Evolutionary conservation across 2,888 invertebrate species (phyloP).

Genomic region (Sympetrum striolatum): DNA sequence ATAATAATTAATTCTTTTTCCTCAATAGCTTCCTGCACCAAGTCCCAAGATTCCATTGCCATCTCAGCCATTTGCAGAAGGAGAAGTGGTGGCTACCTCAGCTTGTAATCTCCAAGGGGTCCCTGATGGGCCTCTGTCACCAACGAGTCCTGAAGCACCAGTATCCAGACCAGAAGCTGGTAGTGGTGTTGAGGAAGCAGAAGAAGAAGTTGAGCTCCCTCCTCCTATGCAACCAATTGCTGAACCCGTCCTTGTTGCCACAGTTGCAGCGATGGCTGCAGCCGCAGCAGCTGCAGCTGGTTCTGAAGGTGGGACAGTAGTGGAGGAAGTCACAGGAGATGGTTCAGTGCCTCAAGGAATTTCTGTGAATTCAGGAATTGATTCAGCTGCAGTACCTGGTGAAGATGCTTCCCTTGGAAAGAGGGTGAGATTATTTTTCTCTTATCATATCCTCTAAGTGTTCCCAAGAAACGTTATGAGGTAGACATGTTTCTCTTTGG

Average conservation of each 20-base stretch:
- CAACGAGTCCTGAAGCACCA: slow-evolving; percentile 10
- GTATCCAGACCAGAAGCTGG: slow-evolving; percentile 50
- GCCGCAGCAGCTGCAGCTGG: slow-evolving; percentile 28
- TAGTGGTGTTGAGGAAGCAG: slow-evolving; percentile 79
- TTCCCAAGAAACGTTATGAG: not conserved
- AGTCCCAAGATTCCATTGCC: slow-evolving; percentile 54
- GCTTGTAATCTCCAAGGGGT: slow-evolving; percentile 50
- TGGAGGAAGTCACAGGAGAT: slow-evolving; percentile 20
- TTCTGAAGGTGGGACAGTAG: not conserved
- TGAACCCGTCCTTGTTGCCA: slow-evolving; percentile 65
- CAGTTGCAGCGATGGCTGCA: slow-evolving; percentile 53
- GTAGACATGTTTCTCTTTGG: too few relatives aligned
- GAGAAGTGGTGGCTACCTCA: slow-evolving; percentile 52
- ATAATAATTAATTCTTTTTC: not conserved
- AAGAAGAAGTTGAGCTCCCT: slow-evolving; percentile 82
- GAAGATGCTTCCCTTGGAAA: slow-evolving; percentile 63
- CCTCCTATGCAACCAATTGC: slow-evolving; percentile 97
- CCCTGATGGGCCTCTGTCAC: slow-evolving; percentile 1
- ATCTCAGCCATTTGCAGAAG: slow-evolving; percentile 53
- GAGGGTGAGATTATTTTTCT: slow-evolving; percentile 62
- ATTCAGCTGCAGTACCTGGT: slow-evolving; percentile 51
- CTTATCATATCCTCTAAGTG: not conserved
- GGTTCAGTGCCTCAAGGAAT: slow-evolving; percentile 11
- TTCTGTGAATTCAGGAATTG: slow-evolving; percentile 7
- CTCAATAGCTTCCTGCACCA: slow-evolving; percentile 43